These are phyloP conservation scores for Lepisosteus oculatus DNA, from an alignment of 2,113 vertebrate species.

Conservation along the genomic window DNA sequence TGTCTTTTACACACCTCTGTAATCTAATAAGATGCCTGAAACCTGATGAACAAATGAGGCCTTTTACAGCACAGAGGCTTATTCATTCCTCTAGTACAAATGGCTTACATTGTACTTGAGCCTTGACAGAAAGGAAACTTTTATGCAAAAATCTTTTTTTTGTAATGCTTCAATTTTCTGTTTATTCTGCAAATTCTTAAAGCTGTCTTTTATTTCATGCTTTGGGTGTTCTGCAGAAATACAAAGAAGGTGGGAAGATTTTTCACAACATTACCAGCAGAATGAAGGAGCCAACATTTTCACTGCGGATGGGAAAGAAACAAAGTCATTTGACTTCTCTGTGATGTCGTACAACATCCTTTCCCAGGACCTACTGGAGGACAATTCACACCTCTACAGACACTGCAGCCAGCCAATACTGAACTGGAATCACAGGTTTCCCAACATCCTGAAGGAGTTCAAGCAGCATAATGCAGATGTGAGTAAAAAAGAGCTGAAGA, in stretches of 20 bases:
- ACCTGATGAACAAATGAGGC: too few species aligned
- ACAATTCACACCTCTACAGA: conserved; percentile 83
- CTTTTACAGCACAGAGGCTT: too few species aligned
- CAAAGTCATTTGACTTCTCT: conserved; percentile 79
- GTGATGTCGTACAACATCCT: conserved; percentile 97
- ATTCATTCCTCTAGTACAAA: not conserved
- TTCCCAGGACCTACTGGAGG: conserved; percentile 85
- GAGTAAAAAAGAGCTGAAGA: conserved; percentile 49
- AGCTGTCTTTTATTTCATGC: too few species aligned
- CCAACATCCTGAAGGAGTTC: conserved; percentile 85
- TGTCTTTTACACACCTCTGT: too few species aligned
- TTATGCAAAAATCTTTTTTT: not conserved
- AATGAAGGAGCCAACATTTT: conserved; percentile 38
- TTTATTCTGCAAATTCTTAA: conserved; percentile 27
- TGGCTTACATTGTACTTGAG: not conserved
- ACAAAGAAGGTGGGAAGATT: conserved; percentile 79
- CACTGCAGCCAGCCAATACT: conserved; percentile 76
- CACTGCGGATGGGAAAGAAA: conserved; percentile 31
- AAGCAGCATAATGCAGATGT: conserved; percentile 82
- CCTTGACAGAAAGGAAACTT: not conserved
- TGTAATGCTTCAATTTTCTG: conserved; percentile 30
- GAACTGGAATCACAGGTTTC: conserved; percentile 78
- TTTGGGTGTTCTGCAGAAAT: conserved; percentile 49
- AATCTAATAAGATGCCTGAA: too few species aligned
- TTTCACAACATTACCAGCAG: conserved; percentile 48